Evolutionary conservation across 1,140 invertebrate species (phyloP), one percentile per base, ranked within the genome.

Genomic region (Aradophagus sp.): DNA sequence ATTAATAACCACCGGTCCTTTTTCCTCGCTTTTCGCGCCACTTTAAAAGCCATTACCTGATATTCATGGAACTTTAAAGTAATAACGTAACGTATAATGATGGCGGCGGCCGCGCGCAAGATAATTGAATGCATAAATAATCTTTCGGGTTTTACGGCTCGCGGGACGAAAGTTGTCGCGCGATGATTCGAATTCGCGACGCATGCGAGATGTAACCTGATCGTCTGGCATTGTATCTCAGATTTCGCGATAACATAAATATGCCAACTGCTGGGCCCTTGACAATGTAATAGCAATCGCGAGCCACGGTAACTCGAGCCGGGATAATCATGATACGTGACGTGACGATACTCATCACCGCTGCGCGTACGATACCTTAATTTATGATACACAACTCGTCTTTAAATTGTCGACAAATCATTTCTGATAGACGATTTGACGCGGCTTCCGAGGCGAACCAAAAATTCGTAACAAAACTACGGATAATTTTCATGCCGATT

Each of bases 161-260:
- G 58, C 58, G 52, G 58, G 52, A 56, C 38, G 58, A 59, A 50
- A 65, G 55, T 59, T 73, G 73, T 73, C 72, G 35, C 50, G 61
- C 61, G 75, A 70, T 73, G 72, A 72, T 63, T 76, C 65, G 52
- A 53, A 50, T 39, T 50, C 59, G 61, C 63, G 55, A 45, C 50
- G 72, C 52, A 75, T 71, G 41, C 45, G 41, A 50, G 26, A 31
- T 44, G 79, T 78, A 79, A 80, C 70, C 47, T 70, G 78, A 80
- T 72, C 75, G 59, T 36, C 17, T 45, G 32, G 75, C 72, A 77
- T 80, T 80, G 79, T 80, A 74, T 77, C 77, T 79, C 78, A 76
- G 72, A 79, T 80, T 80, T 78, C 78, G 78, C 71, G 77, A 80
- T 80, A 78, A 20, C 68, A 78, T 78, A 78, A 80, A 79, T 79